A percentile compares a stretch with the other conserved stretches of the same genome.
Conservation (phyloP, 2,888 invertebrate species). For the Aphodius granarius region DNA sequence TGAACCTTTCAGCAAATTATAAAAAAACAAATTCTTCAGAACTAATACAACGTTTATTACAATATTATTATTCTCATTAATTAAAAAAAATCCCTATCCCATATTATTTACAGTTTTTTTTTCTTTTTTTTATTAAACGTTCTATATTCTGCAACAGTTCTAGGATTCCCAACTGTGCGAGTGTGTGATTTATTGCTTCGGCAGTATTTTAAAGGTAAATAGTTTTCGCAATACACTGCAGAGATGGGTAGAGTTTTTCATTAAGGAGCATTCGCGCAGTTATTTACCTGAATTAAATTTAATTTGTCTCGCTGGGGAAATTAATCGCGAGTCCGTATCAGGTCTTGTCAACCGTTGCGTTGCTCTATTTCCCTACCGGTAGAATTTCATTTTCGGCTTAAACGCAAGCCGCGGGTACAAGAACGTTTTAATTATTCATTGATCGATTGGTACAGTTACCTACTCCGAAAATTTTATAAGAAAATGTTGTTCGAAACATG, state of each 20-base stretch:
- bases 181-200: background rate
- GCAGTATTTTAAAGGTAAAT: background rate
- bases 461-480: too few species aligned
- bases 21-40: too few species aligned
- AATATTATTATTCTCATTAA: too few species aligned
- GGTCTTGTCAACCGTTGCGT: background rate
- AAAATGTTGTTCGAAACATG: too few species aligned
- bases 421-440: background rate
- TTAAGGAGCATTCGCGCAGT: conserved; percentile 10
- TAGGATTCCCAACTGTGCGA: background rate
- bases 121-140: background rate
- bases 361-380: background rate
- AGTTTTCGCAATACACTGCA: background rate
- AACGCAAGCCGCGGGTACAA: background rate
- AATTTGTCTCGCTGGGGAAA: conserved; percentile 11
- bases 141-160: background rate
- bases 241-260: background rate
- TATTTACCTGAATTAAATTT: conserved; percentile 14
- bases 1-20: too few species aligned
- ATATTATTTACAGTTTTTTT: background rate
- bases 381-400: background rate
- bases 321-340: background rate
- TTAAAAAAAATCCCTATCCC: too few species aligned
- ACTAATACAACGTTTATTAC: too few species aligned
- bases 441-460: background rate